These are phyloP conservation scores for Danio choprae DNA, from an alignment of 2,797 vertebrate species.

Conservation along the genomic window DNA sequence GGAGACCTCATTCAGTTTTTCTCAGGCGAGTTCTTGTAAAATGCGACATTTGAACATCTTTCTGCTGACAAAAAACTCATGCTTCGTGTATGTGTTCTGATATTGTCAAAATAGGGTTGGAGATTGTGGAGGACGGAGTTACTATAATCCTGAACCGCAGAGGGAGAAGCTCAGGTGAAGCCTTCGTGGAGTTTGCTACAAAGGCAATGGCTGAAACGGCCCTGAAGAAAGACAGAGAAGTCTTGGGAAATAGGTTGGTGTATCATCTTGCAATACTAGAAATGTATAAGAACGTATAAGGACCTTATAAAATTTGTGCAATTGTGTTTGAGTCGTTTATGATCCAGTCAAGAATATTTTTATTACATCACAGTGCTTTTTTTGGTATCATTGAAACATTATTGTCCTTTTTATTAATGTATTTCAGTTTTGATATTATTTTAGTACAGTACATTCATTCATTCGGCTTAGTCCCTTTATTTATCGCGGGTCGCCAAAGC, in stretches of 20 bases:
- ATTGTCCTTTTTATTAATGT: no score
- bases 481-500: no score
- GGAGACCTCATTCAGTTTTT: constrained; percentile 87
- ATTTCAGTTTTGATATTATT: no score
- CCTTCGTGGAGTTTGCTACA: constrained; percentile 87
- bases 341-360: neutral
- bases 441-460: no score
- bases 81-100: neutral
- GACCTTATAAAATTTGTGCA: neutral
- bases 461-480: no score
- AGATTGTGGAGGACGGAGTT: constrained; percentile 79
- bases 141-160: constrained; percentile 78
- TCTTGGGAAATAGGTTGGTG: constrained; percentile 87
- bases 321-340: neutral
- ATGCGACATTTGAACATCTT: neutral
- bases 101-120: constrained; percentile 79
- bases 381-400: neutral
- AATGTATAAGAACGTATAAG: no score
- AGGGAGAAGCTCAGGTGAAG: constrained; percentile 84
- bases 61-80: neutral
- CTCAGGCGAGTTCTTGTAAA: constrained; percentile 75
- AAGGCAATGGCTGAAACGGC: constrained; percentile 84
- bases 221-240: constrained; percentile 80
- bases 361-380: neutral
- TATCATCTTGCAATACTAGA: neutral